Percentiles rank a stretch among this genome's conserved stretches.
Conservation (phyloP, 2,113 vertebrate species). For the Cynocephalus volans region DNA sequence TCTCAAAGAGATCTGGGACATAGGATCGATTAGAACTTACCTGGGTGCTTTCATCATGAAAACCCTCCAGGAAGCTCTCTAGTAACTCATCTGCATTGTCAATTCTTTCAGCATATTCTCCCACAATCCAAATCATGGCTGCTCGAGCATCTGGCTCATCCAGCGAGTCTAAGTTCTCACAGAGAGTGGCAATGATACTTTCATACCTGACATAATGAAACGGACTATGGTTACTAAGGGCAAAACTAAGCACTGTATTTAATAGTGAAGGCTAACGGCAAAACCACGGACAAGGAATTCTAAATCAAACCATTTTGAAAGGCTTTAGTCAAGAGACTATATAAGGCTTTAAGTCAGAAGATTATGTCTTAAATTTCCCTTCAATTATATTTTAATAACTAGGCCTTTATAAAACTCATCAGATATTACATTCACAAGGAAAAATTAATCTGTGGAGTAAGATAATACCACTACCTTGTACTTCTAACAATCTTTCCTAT, state of each 20-base stretch:
- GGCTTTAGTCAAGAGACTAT: conserved; percentile 4
- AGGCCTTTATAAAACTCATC: conserved; percentile 16
- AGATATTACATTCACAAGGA: neutral
- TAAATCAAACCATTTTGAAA: conserved; percentile 1
- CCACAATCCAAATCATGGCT: conserved; percentile 99
- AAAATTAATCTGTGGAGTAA: conserved; percentile 16
- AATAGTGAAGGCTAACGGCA: neutral
- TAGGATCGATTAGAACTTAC: conserved; percentile 68
- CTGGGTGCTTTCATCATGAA: conserved; percentile 99
- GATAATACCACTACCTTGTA: neutral
- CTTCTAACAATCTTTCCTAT: conserved; percentile 1
- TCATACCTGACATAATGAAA: conserved; percentile 92
- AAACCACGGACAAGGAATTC: neutral
- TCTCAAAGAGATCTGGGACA: neutral
- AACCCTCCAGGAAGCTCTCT: conserved; percentile 98
- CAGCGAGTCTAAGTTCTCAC: conserved; percentile 98
- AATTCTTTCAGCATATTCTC: conserved; percentile 98
- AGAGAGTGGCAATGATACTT: conserved; percentile 98
- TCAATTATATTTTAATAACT: conserved; percentile 52
- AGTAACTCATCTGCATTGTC: conserved; percentile 98
- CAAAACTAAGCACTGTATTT: conserved; percentile 2
- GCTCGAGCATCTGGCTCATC: conserved; percentile 98
- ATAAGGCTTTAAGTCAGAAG: neutral
- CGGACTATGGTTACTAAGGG: neutral
- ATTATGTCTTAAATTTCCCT: conserved; percentile 36